Evolutionary conservation across 2,888 invertebrate genomes (phyloP).

Genomic region (Sphecodes monilicornis): DNA sequence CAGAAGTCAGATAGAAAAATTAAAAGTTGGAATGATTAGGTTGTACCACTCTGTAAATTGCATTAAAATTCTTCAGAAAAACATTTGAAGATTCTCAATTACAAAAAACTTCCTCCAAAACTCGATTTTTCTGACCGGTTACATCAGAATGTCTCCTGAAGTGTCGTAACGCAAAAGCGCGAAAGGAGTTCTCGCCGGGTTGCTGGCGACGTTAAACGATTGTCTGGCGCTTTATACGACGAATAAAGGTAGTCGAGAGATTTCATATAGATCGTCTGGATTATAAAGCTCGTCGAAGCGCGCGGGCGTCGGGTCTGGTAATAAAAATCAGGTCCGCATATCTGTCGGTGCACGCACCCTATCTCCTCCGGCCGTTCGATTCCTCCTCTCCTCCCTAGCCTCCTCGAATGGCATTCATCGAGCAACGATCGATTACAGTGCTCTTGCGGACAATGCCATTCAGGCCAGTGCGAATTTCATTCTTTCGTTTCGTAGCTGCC

Average conservation of each 20-base stretch:
- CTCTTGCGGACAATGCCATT: constrained; percentile 66
- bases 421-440: constrained; percentile 70
- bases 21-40: too few relatives aligned
- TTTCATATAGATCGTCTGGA: constrained; percentile 66
- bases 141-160: background rate
- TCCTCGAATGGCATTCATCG: constrained; percentile 64
- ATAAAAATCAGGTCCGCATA: constrained; percentile 73
- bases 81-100: too few relatives aligned
- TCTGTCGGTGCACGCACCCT: constrained; percentile 66
- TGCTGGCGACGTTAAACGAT: constrained; percentile 45
- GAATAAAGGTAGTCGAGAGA: constrained; percentile 48
- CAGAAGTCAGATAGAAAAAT: too few relatives aligned
- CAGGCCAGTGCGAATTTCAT: constrained; percentile 70
- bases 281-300: constrained; percentile 65
- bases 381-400: constrained; percentile 36
- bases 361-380: constrained; percentile 41
- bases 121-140: too few relatives aligned
- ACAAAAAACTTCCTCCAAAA: too few relatives aligned
- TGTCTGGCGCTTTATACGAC: constrained; percentile 50
- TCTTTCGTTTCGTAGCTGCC: constrained; percentile 58
- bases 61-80: too few relatives aligned
- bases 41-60: too few relatives aligned
- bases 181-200: background rate
- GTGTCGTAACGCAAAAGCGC: background rate
- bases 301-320: constrained; percentile 53